Percentiles rank a stretch among this genome's conserved stretches.
Conservation (phyloP, 2,797 vertebrate genomes). For the Enteromius unitaeniatus region DNA sequence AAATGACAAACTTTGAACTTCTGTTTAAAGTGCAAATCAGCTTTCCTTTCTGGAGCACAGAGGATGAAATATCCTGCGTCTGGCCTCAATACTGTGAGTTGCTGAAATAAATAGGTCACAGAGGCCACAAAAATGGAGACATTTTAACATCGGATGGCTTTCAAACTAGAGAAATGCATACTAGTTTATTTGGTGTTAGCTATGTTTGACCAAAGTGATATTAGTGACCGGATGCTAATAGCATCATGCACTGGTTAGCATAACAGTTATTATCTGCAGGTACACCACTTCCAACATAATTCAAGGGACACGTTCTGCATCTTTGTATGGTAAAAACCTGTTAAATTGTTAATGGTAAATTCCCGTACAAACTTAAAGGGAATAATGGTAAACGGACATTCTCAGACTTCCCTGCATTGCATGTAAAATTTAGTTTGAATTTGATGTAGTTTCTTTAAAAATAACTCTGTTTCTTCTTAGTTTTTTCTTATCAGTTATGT, state of each 20-base stretch:
- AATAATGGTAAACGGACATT: too few species aligned
- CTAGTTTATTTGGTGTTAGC: not conserved
- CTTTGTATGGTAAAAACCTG: not conserved
- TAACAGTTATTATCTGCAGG: not conserved
- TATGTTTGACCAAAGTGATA: not conserved
- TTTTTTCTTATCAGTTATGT: too few species aligned
- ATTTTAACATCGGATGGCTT: not conserved
- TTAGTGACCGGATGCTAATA: not conserved
- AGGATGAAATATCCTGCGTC: not conserved
- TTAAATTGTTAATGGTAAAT: too few species aligned
- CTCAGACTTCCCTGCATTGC: too few species aligned
- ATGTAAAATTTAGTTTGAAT: too few species aligned
- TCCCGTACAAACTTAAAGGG: too few species aligned
- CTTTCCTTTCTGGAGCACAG: not conserved
- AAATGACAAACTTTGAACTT: constrained; percentile 5
- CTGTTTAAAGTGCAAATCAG: constrained; percentile 31
- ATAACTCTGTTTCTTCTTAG: too few species aligned
- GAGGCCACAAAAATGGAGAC: not conserved
- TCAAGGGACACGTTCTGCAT: not conserved
- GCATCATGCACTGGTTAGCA: not conserved
- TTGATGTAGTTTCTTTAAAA: too few species aligned
- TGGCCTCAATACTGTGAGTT: not conserved
- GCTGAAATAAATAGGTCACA: not conserved
- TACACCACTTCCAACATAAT: too few species aligned
- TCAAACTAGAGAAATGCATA: not conserved